Evolutionary conservation across 2,888 invertebrate species (phyloP).

Genomic region (Nemapogon koenigi): DNA sequence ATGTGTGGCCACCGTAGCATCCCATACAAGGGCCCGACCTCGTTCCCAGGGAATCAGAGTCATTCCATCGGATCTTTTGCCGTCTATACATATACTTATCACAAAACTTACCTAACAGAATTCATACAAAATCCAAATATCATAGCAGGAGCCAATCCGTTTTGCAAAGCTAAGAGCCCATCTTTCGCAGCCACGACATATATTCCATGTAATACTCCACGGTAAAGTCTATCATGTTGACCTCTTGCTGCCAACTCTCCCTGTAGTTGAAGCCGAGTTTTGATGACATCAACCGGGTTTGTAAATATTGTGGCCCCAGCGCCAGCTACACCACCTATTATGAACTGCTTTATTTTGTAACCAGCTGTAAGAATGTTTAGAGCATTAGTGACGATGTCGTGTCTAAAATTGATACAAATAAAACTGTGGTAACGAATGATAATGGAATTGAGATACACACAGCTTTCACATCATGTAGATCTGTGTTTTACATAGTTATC

Average conservation of each 20-base stretch:
- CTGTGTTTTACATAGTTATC: too few species aligned
- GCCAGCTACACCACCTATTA: constrained; percentile 74
- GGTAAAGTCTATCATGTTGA: constrained; percentile 52
- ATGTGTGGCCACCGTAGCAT: too few species aligned
- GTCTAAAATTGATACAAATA: too few species aligned
- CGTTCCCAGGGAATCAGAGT: too few species aligned
- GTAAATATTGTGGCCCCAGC: constrained; percentile 81
- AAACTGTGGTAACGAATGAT: too few species aligned
- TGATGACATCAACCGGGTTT: constrained; percentile 89
- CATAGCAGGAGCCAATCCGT: constrained; percentile 82
- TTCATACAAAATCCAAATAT: constrained; percentile 76
- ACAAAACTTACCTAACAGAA: constrained; percentile 55
- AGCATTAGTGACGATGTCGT: too few species aligned
- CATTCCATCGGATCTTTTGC: too few species aligned
- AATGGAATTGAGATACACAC: too few species aligned
- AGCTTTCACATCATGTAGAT: too few species aligned
- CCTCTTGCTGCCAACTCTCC: constrained; percentile 74
- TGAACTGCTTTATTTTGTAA: constrained; percentile 69
- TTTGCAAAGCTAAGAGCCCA: constrained; percentile 76
- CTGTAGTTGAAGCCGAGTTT: constrained; percentile 87
- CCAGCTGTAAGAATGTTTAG: too few species aligned
- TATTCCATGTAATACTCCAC: constrained; percentile 80
- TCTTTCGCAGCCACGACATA: constrained; percentile 75
- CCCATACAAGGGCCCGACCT: too few species aligned
- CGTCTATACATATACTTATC: too few species aligned